Evolutionary conservation across 1,140 invertebrate species (phyloP).

Genomic region (Camponotus pennsylvanicus): DNA sequence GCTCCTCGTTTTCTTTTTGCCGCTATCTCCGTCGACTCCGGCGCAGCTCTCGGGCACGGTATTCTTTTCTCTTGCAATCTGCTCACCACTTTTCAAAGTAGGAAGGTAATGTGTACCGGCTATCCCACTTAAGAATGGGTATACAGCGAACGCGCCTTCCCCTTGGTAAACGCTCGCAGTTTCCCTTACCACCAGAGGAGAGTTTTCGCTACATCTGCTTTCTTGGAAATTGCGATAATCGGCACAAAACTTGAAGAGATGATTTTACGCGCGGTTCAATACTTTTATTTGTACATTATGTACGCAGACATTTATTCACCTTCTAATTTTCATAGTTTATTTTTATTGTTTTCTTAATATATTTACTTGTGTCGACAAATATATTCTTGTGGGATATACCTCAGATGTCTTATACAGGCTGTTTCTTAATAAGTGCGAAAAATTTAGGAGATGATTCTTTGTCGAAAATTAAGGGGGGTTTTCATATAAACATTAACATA

Average conservation of each 20-base stretch:
- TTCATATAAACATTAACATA: no score
- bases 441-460: no score
- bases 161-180: constrained; percentile 70
- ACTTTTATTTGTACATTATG: not conserved
- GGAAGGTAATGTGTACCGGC: constrained; percentile 41
- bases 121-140: constrained; percentile 51
- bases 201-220: constrained; percentile 21
- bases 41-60: constrained; percentile 36
- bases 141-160: constrained; percentile 38
- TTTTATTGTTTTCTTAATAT: not conserved
- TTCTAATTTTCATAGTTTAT: not conserved
- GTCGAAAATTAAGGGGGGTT: no score
- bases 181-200: constrained; percentile 39
- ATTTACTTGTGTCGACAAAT: not conserved
- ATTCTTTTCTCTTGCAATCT: constrained; percentile 76
- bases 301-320: not conserved
- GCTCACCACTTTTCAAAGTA: constrained; percentile 75
- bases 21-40: constrained; percentile 61
- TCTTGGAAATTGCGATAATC: constrained; percentile 21
- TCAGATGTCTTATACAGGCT: not conserved
- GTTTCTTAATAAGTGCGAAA: no score
- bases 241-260: constrained; percentile 8
- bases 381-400: not conserved
- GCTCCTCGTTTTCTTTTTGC: constrained; percentile 47
- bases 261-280: not conserved